A percentile compares a stretch with the other conserved stretches of the same genome.
These are phyloP conservation scores for Leucopsar rothschildi DNA, from an alignment of 2,113 vertebrate species.

Conservation along the genomic window DNA sequence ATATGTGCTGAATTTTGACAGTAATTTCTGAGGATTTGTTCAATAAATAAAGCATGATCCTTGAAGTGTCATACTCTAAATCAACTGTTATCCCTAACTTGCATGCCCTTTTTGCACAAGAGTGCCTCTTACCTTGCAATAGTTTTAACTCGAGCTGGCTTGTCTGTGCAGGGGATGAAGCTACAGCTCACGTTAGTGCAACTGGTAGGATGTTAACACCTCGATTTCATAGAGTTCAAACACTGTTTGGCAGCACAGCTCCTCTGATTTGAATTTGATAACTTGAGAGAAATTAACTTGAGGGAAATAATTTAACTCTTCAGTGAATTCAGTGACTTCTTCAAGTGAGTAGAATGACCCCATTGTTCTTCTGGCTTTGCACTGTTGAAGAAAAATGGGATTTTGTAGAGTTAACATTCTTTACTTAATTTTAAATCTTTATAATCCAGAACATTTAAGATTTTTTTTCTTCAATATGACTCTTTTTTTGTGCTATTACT, in stretches of 20 bases:
- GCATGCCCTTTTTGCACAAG: background rate
- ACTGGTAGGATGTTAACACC: background rate
- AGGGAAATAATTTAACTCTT: background rate
- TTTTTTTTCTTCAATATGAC: background rate
- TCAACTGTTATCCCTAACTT: background rate
- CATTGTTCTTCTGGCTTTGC: background rate
- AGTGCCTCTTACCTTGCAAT: background rate
- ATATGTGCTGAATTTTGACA: background rate
- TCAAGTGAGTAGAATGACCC: background rate
- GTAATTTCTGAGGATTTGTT: background rate
- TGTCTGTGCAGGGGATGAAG: background rate
- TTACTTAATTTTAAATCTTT: background rate
- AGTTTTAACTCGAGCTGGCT: background rate
- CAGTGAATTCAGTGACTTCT: background rate
- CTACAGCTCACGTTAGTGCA: background rate
- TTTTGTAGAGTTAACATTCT: background rate
- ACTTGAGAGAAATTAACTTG: background rate
- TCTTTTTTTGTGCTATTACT: constrained; percentile 14
- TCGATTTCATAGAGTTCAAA: background rate
- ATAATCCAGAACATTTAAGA: background rate
- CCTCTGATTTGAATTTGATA: background rate
- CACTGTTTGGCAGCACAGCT: background rate
- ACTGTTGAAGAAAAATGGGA: background rate
- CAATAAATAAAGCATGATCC: background rate
- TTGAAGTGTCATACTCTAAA: background rate